Percentiles rank a stretch among this genome's conserved stretches.
phyloP scores from a whole-genome alignment of 53 echinoderm and acorn worm species.

The Paracentrotus lividus region DNA sequence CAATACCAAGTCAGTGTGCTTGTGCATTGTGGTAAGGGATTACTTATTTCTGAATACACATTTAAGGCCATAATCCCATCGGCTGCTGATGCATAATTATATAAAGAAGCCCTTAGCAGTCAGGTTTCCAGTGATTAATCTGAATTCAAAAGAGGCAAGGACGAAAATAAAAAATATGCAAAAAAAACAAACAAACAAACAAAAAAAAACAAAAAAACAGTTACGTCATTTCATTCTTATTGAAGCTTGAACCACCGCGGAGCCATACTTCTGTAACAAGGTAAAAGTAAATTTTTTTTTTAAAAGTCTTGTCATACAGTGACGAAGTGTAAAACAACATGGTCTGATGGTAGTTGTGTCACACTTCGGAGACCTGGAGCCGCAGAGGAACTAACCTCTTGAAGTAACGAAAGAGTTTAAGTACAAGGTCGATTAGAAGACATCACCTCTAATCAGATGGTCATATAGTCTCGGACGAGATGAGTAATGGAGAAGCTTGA shows the following conservation, averaged over 20 bases:
- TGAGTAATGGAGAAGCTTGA: constrained; percentile 24
- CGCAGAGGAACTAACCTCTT: not conserved
- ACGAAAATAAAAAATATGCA: too few species aligned
- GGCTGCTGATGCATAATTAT: too few species aligned
- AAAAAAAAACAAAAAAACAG: not conserved
- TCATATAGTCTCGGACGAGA: not conserved
- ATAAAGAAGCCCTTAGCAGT: too few species aligned
- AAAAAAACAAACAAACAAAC: too few species aligned
- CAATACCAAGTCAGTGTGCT: too few species aligned
- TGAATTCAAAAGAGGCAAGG: too few species aligned
- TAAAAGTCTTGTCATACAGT: too few species aligned
- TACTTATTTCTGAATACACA: too few species aligned
- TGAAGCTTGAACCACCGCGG: not conserved
- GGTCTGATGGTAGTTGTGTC: not conserved
- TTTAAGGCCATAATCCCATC: too few species aligned
- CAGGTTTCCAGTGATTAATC: too few species aligned
- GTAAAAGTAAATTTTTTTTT: constrained; percentile 82
- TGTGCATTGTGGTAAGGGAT: too few species aligned
- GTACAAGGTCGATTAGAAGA: constrained; percentile 35
- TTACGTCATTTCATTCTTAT: not conserved
- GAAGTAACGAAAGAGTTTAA: not conserved
- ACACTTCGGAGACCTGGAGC: not conserved
- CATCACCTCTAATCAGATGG: not conserved
- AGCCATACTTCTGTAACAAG: not conserved
- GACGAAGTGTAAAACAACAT: not conserved